Percentiles rank a stretch among this genome's conserved stretches.
phyloP scores from a whole-genome alignment of 2,888 invertebrate species.

The Ectemnius cavifrons region DNA sequence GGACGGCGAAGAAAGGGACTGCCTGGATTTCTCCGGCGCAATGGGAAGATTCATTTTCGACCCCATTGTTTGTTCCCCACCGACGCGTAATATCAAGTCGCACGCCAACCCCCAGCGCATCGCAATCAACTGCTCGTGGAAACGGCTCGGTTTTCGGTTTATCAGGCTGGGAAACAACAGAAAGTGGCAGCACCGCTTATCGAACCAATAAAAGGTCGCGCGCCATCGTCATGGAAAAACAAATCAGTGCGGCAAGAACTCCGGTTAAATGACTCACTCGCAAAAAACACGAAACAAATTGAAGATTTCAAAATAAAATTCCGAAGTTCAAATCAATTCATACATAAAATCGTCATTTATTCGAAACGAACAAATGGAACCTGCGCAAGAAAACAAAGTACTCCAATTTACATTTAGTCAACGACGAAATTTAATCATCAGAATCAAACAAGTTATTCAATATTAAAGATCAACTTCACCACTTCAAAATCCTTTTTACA shows the following conservation, averaged over 20 bases:
- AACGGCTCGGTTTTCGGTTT: not conserved
- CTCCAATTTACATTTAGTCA: no score
- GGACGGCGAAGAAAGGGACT: not conserved
- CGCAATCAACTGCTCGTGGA: conserved; percentile 6
- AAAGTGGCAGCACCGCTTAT: not conserved
- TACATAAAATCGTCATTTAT: no score
- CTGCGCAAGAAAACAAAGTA: no score
- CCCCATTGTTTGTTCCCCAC: conserved; percentile 1
- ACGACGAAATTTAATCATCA: no score
- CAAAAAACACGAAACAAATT: no score
- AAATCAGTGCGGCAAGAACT: not conserved
- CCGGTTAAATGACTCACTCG: no score
- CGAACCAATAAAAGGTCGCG: not conserved
- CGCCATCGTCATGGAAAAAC: not conserved
- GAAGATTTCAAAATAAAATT: no score
- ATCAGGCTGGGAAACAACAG: conserved; percentile 6
- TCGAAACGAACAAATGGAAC: no score
- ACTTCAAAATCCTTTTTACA: no score
- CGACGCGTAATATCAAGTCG: conserved; percentile 8
- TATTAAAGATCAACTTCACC: no score
- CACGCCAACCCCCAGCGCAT: not conserved
- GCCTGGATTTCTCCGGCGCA: not conserved
- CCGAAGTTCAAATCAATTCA: no score
- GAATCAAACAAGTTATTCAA: no score
- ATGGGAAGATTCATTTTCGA: conserved; percentile 2